Base-by-base conservation (phyloP, 2,797 vertebrate genomes). In the Anisognathus igniventris region DNA sequence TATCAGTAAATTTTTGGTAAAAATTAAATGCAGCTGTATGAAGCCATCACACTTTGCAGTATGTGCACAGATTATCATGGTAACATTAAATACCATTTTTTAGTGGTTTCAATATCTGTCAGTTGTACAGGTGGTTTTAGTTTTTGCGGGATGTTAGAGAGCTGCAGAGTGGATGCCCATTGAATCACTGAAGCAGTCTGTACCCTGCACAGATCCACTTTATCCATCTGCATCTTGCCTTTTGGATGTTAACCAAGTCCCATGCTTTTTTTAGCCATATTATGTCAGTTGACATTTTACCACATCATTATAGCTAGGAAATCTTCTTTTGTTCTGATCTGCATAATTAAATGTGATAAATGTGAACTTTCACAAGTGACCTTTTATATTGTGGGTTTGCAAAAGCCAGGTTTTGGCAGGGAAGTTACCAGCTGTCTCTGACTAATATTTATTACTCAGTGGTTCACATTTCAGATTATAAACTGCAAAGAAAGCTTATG, bases 291-390 rank as follows among this genome's bases (percentile, higher is more conserved):
- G 95, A 92, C 86, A 83, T 96, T 95, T 93, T 78, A 83, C 72
- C 78, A 65, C 61, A 86, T 74, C 56, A 24, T 90, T 93, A 68
- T 51, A 68, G 71, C 31, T 68, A 80, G 54, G 45, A 95, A 83
- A 67, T 83, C 76, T 83, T 83, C 76, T 83, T 92, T 94, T 95
- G 93, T 94, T 95, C 94, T 95, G 57, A 77, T 91, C 40, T 94
- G 35, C 75, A 45, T 95, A 94, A 96, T 93, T 93, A 76, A 87
- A 87, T 67, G 85, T 67, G 89, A 83, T 91, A 75, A 89, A 94
- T 74, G 50, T 72, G 91, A 90, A 88, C 72, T 93, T 93, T 90
- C 61, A 73, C 81, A 86, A 87, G 58, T 80, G 81, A 94, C 84
- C 87, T 81, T 95, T 95, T 91, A 37, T 86, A 70, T 25, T 86